Evolutionary conservation across 1,140 invertebrate genomes (phyloP), one percentile per base, ranked within the genome.

Genomic region (Pseudomyrmex concolor): DNA sequence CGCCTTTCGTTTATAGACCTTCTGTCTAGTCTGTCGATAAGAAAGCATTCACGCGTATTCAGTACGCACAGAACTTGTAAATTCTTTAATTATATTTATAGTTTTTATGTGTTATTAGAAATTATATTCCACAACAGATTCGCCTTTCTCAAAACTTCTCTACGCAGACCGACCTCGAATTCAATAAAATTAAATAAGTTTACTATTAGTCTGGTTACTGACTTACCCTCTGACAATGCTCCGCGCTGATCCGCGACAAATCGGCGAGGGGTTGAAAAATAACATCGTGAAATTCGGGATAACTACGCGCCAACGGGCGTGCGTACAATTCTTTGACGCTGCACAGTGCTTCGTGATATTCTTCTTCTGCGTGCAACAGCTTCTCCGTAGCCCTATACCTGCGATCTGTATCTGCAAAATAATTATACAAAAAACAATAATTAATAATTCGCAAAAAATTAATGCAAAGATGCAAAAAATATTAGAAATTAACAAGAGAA

Each of bases 301-400:
- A 94, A 90, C 92, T 95, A 90, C 91, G 92, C 80, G 89, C 88
- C 34, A 95, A 90, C 15, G 95, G 94, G 82, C 94, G 91, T 34
- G 92, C 95, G 85, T 95, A 95, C 57, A 94, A 88, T 84, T 95
- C 95, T 73, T 93, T 93, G 71, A 94, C 93, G 81, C 94, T 95
- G 78, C 92, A 91, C 50, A 95, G 87, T 63, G 90, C 90, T 67
- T 94, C 93, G 51, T 91, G 91, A 86, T 95, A 95, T 71, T 95
- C 94, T 57, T 94, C 93, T 86, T 95, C 95, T 70, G 93, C 92
- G 59, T 94, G 92, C 25, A 95, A 90, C 50, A 95, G 83, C 73
- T 95, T 94, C 84, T 95, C 94, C 17, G 94, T 94, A 15, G 93
- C 90, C 66, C 94, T 91, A 85, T 94, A 93, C 51, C 92, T 92